phyloP scores from a whole-genome alignment of 2,797 vertebrate species.

The Sarcophilus harrisii region DNA sequence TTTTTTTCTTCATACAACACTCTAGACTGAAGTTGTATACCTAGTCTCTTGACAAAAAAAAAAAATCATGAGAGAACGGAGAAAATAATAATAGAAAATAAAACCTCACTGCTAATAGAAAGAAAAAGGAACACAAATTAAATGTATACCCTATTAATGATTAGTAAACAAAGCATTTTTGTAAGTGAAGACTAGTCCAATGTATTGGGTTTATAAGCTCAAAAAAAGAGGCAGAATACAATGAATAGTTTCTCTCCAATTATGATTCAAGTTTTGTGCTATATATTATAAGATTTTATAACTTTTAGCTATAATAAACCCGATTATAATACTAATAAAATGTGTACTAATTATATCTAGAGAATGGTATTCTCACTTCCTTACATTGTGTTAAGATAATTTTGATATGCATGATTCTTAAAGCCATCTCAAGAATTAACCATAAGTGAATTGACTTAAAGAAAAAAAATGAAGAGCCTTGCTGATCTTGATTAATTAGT shows the following conservation, averaged over 20 bases:
- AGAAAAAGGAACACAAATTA: not conserved
- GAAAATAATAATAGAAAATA: not conserved
- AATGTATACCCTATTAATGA: not conserved
- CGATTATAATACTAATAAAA: not conserved
- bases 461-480: conserved; percentile 5
- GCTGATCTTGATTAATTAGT: not conserved
- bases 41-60: not conserved
- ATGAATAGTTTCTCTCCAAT: not conserved
- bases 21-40: not conserved
- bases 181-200: not conserved
- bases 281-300: not conserved
- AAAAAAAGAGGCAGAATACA: not conserved
- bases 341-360: not conserved
- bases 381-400: not conserved
- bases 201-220: not conserved
- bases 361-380: not conserved
- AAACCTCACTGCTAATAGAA: not conserved
- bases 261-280: not conserved
- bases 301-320: not conserved
- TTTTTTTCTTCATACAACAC: not conserved
- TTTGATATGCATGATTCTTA: not conserved
- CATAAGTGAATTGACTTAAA: not conserved
- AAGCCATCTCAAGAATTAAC: not conserved
- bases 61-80: not conserved
- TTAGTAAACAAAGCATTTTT: not conserved